A percentile compares a stretch with the other conserved stretches of the same genome.
These are phyloP conservation scores for Meandrusa payeni DNA, from an alignment of 2,888 invertebrate species.

Conservation along the genomic window DNA sequence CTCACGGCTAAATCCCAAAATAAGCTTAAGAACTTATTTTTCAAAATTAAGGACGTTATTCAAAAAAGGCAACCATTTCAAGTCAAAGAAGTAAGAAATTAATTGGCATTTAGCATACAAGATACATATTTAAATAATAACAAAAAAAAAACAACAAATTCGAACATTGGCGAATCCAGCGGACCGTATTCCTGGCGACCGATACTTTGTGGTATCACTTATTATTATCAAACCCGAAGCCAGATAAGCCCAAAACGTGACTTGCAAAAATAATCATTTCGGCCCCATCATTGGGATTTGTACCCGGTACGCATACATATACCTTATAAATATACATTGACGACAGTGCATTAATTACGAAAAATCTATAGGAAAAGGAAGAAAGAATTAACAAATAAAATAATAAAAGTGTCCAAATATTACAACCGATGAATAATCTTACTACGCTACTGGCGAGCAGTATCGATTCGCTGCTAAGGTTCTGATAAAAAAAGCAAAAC, in stretches of 20 bases:
- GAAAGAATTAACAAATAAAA: not conserved
- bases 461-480: slow-evolving; percentile 9
- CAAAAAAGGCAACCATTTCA: no score
- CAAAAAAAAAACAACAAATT: no score
- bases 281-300: slow-evolving; percentile 51
- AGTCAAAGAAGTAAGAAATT: no score
- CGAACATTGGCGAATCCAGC: slow-evolving; percentile 37
- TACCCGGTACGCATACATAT: slow-evolving; percentile 40
- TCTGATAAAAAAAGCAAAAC: slow-evolving; percentile 26
- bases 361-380: not conserved
- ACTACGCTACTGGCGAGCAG: not conserved
- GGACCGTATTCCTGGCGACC: slow-evolving; percentile 31
- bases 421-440: not conserved
- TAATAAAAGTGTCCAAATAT: not conserved
- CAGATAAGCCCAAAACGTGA: slow-evolving; percentile 69
- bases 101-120: no score
- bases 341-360: slow-evolving; percentile 3
- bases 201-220: slow-evolving; percentile 71
- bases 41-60: no score
- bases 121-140: no score
- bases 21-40: no score
- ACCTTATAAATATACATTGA: slow-evolving; percentile 24
- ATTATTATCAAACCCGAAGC: slow-evolving; percentile 76
- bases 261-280: slow-evolving; percentile 71
- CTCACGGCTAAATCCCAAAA: no score